These are phyloP conservation scores for Plotosus lineatus DNA, from an alignment of 2,113 vertebrate genomes.

Conservation along the genomic window DNA sequence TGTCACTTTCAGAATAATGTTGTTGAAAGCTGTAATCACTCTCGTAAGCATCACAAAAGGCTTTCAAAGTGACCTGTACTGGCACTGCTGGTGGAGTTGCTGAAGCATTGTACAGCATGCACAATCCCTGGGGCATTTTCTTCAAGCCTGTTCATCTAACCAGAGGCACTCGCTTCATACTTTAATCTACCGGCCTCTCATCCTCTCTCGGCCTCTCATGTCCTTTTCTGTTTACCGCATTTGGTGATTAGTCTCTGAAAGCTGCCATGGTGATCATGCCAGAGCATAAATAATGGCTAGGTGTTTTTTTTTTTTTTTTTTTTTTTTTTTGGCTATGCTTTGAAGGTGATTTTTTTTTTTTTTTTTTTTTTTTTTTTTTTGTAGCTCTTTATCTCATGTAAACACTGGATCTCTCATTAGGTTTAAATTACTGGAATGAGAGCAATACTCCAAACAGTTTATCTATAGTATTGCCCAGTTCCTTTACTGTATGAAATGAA, in stretches of 20 bases:
- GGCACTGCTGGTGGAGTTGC: conserved; percentile 33
- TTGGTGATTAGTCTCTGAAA: conserved; percentile 32
- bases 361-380: conserved; percentile 25
- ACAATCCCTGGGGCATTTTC: conserved; percentile 27
- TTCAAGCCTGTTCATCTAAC: conserved; percentile 34
- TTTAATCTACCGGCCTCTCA: conserved; percentile 36
- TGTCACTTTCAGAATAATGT: conserved; percentile 43
- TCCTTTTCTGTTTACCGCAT: conserved; percentile 19
- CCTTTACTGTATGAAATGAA: conserved; percentile 15
- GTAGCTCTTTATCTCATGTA: conserved; percentile 19
- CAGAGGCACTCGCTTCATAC: conserved; percentile 17
- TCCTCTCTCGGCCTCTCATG: conserved; percentile 11
- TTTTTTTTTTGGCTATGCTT: not conserved
- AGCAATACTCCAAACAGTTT: conserved; percentile 10
- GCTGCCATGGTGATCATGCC: conserved; percentile 7
- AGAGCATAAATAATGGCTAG: conserved; percentile 21
- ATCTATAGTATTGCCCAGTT: not conserved
- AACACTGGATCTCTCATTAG: conserved; percentile 7
- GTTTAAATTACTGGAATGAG: conserved; percentile 4
- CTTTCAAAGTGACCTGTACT: conserved; percentile 44
- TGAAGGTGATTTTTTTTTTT: conserved; percentile 21
- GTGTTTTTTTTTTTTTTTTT: not conserved
- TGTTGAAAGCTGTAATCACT: conserved; percentile 37
- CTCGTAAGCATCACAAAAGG: conserved; percentile 38
- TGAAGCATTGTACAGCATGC: conserved; percentile 24